Evolutionary conservation across 2,888 invertebrate species (phyloP).

Genomic region (Periphyllus acericola): DNA sequence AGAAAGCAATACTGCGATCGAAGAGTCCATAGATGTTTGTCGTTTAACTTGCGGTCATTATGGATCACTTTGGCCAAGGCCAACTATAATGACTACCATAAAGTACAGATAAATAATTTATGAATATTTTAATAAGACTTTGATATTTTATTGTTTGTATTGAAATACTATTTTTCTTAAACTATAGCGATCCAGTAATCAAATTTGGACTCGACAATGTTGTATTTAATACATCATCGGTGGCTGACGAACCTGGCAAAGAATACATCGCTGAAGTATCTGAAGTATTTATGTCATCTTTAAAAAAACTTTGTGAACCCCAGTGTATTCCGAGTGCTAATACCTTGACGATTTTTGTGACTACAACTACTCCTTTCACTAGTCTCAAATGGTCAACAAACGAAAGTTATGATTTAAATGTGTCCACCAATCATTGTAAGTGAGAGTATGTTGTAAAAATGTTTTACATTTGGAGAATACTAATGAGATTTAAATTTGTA

Average conservation of each 20-base stretch:
- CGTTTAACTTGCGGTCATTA: conserved; percentile 76
- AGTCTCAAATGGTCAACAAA: conserved; percentile 75
- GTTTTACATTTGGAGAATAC: neutral
- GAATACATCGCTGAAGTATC: conserved; percentile 72
- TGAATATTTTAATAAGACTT: neutral
- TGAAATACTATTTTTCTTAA: neutral
- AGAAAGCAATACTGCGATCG: neutral
- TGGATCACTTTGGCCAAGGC: conserved; percentile 78
- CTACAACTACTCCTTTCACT: conserved; percentile 69
- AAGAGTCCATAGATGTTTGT: conserved; percentile 72
- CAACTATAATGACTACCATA: conserved; percentile 68
- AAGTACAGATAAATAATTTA: conserved; percentile 63
- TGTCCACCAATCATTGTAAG: conserved; percentile 69
- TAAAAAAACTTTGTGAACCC: conserved; percentile 73
- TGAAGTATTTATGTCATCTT: conserved; percentile 71
- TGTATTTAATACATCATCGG: conserved; percentile 68
- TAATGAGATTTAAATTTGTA: conserved; percentile 56
- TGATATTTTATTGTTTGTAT: neutral
- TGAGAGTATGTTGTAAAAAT: neutral
- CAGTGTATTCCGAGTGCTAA: conserved; percentile 70
- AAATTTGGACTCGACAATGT: conserved; percentile 29
- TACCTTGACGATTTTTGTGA: conserved; percentile 72
- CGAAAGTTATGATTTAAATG: conserved; percentile 75
- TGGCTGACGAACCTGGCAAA: conserved; percentile 63
- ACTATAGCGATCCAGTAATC: conserved; percentile 14